Base-by-base conservation (phyloP, 2,888 invertebrate species). In the Leptura quadrifasciata region DNA sequence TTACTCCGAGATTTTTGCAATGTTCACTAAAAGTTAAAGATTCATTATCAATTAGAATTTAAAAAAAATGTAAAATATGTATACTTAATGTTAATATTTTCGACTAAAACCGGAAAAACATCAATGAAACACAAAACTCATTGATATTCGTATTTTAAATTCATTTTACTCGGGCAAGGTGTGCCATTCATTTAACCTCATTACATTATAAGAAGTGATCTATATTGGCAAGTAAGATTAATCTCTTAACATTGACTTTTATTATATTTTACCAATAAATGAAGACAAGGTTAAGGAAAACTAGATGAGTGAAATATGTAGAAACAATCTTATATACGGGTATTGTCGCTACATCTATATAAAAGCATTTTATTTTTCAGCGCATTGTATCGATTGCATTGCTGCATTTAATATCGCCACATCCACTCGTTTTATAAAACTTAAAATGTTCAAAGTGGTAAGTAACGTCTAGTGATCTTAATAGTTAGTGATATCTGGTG, bases 401-500 rank as follows among this genome's bases (percentile, higher is more conserved):
- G 47, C 2, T 47, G n/a, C 47, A n/a, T 47, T 47, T 47, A 47
- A 47, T n/a, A 47, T n/a, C 20, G 18, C 20, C 20, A 39, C 39
- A 63, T 39, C 20, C 18, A 63, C 9, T 63, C 20, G 9, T 5
- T 47, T 47, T 0, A 47, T 47, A 47, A 47, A 15, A 47, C 5
- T 47, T 47, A 63, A 47, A 39, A 63, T 63, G 63, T 39, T 63
- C 15, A 63, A 63, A 39, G 63, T 63, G 63, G 63, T 63, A 35
- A 63, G 63, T 63, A 5, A 27, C 17, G 15, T 15, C 20, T 39
- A 10, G 39, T 39, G 12, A 10, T 2, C 1, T 2, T 12, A 12
- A 12, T 15, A 12, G 39, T 39, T 39, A 39, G 39, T 39, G 15
- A 39, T 39, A 39, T 12, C 12, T 47, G 47, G 47, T 47, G 3